Evolutionary conservation across 2,888 invertebrate species (phyloP).

Genomic region (Clunio marinus): DNA sequence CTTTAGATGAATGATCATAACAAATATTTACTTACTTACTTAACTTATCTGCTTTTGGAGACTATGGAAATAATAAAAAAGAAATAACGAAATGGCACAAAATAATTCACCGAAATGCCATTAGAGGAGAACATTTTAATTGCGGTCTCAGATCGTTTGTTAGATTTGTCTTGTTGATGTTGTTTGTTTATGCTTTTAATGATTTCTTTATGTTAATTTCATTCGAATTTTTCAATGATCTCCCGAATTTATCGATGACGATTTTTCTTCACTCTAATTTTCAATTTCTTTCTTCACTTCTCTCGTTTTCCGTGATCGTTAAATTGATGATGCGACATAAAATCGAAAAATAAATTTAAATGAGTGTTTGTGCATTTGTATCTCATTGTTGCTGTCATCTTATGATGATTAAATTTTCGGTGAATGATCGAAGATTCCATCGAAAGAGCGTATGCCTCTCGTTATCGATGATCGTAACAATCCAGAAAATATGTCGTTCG

Average conservation of each 20-base stretch:
- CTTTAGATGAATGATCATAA: too few species aligned
- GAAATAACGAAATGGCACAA: slow-evolving; percentile 10
- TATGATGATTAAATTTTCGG: background rate
- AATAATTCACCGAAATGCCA: slow-evolving; percentile 18
- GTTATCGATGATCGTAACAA: too few species aligned
- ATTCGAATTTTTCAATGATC: background rate
- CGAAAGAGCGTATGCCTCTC: slow-evolving; percentile 21
- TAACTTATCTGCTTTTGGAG: too few species aligned
- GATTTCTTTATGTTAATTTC: slow-evolving; percentile 37
- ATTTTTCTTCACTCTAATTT: slow-evolving; percentile 12
- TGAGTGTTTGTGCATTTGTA: slow-evolving; percentile 12
- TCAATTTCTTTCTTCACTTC: slow-evolving; percentile 12
- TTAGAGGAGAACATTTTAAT: slow-evolving; percentile 28
- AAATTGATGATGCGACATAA: slow-evolving; percentile 19
- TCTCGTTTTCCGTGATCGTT: slow-evolving; percentile 21
- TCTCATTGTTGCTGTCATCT: background rate
- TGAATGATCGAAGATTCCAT: slow-evolving; percentile 21
- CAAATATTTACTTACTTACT: too few species aligned
- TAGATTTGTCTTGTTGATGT: slow-evolving; percentile 1
- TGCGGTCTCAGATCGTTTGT: slow-evolving; percentile 10
- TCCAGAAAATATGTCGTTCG: too few species aligned
- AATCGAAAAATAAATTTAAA: slow-evolving; percentile 17
- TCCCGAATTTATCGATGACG: slow-evolving; percentile 15
- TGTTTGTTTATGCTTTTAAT: slow-evolving; percentile 37
- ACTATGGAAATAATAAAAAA: too few species aligned